These are phyloP conservation scores for Zaprionus camerounensis DNA, from an alignment of 1,140 invertebrate genomes.

Conservation along the genomic window DNA sequence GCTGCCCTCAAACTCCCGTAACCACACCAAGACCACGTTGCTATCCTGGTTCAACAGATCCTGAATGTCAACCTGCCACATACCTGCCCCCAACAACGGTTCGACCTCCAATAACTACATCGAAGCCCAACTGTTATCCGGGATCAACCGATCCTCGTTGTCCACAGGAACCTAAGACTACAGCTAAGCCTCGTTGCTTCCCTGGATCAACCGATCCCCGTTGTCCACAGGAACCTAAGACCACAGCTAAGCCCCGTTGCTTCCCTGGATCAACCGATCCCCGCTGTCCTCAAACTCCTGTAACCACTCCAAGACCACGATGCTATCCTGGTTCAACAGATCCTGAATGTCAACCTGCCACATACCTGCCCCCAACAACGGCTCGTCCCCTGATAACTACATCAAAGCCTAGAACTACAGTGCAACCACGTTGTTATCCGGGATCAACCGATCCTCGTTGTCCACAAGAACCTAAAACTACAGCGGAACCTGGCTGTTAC, in stretches of 20 bases:
- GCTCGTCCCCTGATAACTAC: too few relatives aligned
- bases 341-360: constrained; percentile 69
- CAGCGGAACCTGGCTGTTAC: constrained; percentile 51
- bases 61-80: background rate
- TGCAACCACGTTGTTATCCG: constrained; percentile 18
- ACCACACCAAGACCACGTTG: constrained; percentile 62
- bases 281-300: constrained; percentile 32
- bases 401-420: too few relatives aligned
- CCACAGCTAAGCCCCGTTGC: constrained; percentile 35
- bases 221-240: constrained; percentile 66
- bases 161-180: background rate
- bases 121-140: constrained; percentile 11
- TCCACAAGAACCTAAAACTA: constrained; percentile 12
- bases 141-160: constrained; percentile 10
- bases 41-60: constrained; percentile 75
- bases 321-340: constrained; percentile 14
- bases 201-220: constrained; percentile 78
- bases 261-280: constrained; percentile 83
- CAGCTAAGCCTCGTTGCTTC: too few relatives aligned
- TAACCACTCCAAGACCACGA: constrained; percentile 25
- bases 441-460: constrained; percentile 4
- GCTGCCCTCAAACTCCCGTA: constrained; percentile 13
- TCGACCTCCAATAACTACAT: constrained; percentile 6
- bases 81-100: background rate
- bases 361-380: constrained; percentile 20